phyloP scores from a whole-genome alignment of 2,113 vertebrate genomes.

The Phalacrocorax aristotelis region DNA sequence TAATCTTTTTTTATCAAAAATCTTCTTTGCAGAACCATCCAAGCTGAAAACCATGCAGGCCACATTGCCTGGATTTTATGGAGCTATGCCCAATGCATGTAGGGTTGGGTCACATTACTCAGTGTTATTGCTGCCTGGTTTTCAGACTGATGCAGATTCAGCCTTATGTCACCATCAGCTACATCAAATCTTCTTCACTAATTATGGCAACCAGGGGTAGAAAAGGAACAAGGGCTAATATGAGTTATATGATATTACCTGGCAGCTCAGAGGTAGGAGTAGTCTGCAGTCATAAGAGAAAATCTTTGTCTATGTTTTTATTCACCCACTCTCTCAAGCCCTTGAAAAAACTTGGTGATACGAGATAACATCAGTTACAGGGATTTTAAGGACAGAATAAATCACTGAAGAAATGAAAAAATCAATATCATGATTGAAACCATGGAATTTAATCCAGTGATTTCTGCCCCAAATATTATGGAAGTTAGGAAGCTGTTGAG shows the following conservation, averaged over 20 bases:
- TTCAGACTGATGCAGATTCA: conserved; percentile 15
- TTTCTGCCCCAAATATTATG: background rate
- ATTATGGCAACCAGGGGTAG: background rate
- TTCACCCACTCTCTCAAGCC: background rate
- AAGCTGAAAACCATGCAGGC: background rate
- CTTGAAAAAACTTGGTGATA: background rate
- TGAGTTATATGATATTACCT: background rate
- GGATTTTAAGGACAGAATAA: conserved; percentile 2
- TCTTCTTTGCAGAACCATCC: background rate
- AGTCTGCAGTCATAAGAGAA: background rate
- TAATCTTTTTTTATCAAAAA: background rate
- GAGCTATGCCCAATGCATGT: background rate
- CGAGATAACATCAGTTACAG: background rate
- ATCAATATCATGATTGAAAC: background rate
- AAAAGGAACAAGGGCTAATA: background rate
- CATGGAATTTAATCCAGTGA: background rate
- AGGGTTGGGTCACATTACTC: background rate
- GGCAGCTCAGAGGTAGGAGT: background rate
- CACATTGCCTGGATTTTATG: background rate
- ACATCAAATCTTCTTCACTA: background rate
- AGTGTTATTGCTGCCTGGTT: background rate
- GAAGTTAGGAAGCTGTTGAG: background rate
- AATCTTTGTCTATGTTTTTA: background rate
- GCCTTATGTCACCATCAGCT: background rate
- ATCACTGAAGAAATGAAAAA: conserved; percentile 13